Percentiles rank a stretch among this genome's conserved stretches.
phyloP scores from a whole-genome alignment of 2,888 invertebrate genomes.

The Rhaphigaster nebulosa region DNA sequence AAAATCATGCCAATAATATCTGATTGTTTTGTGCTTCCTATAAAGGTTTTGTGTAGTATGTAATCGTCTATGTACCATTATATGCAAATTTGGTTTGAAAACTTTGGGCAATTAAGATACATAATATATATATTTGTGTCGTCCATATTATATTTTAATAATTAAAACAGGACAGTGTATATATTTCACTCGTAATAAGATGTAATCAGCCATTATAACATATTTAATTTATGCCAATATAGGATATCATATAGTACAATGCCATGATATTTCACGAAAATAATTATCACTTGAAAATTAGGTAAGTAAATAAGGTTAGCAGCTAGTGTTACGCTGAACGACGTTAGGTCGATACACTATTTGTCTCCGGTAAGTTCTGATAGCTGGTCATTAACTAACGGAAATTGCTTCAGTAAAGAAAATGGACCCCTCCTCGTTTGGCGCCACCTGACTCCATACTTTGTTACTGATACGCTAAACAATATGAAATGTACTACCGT shows the following conservation, averaged over 20 bases:
- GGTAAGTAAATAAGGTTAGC: neutral
- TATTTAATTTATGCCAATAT: neutral
- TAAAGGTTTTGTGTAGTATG: too few species aligned
- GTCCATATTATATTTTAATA: too few species aligned
- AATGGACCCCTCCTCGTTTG: neutral
- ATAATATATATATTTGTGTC: too few species aligned
- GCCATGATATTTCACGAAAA: neutral
- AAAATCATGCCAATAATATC: too few species aligned
- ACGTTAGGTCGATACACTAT: neutral
- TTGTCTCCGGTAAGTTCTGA: neutral
- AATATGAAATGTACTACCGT: too few species aligned
- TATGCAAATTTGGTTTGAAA: too few species aligned
- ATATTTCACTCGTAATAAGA: too few species aligned
- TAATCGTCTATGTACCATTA: too few species aligned
- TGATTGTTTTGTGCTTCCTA: too few species aligned
- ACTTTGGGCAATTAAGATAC: too few species aligned
- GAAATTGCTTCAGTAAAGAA: neutral
- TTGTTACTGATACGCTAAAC: neutral
- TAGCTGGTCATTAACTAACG: neutral
- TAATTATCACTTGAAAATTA: neutral
- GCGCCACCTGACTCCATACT: neutral
- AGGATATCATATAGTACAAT: neutral
- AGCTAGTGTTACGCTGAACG: neutral
- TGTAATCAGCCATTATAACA: too few species aligned
- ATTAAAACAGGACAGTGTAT: too few species aligned